A percentile compares a stretch with the other conserved stretches of the same genome.
phyloP scores from a whole-genome alignment of 2,888 invertebrate genomes.

The Chymomyza caudatula region DNA sequence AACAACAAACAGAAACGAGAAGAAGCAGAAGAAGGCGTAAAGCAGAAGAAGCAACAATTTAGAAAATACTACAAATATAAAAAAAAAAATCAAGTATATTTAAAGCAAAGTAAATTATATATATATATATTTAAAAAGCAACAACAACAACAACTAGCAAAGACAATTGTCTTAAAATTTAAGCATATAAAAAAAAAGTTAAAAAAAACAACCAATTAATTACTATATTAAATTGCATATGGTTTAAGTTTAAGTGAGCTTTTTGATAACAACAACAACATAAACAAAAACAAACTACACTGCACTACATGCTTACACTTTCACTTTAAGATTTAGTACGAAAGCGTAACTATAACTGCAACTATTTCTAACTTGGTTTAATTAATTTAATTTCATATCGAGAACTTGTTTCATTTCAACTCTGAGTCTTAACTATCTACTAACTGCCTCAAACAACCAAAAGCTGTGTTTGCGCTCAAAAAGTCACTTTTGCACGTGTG shows the following conservation, averaged over 20 bases:
- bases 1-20: conserved; percentile 34
- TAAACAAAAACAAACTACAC: conserved; percentile 2
- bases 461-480: not conserved
- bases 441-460: conserved; percentile 13
- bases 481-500: not conserved
- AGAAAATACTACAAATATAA: not conserved
- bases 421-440: conserved; percentile 29
- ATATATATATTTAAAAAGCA: conserved; percentile 26
- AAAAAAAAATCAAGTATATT: conserved; percentile 34
- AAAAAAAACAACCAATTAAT: too few species aligned
- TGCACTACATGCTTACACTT: conserved; percentile 9
- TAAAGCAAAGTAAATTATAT: conserved; percentile 41
- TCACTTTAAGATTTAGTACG: too few species aligned
- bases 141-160: conserved; percentile 42
- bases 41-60: conserved; percentile 26
- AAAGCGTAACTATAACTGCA: conserved; percentile 11
- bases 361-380: conserved; percentile 37
- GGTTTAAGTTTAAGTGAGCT: conserved; percentile 36
- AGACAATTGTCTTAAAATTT: conserved; percentile 57
- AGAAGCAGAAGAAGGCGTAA: conserved; percentile 15
- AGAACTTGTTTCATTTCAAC: conserved; percentile 58
- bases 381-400: conserved; percentile 66
- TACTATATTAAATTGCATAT: conserved; percentile 8
- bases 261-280: not conserved
- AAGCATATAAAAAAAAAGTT: conserved; percentile 36